Evolutionary conservation across 2,113 vertebrate species (phyloP).

Genomic region (Pluvialis apricaria): DNA sequence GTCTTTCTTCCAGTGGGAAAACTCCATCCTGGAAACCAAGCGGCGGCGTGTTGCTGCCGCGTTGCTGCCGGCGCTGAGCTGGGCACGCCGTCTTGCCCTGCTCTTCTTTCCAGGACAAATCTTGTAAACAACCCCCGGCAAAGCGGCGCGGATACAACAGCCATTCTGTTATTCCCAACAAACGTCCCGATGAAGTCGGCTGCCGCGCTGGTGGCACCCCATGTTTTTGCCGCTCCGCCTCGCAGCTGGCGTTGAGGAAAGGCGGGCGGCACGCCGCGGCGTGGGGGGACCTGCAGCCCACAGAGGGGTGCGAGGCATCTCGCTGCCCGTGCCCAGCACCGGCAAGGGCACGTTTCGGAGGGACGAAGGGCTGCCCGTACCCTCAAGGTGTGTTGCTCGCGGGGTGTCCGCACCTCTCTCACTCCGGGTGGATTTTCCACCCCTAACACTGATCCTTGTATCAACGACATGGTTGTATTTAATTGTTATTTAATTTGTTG

Average conservation of each 20-base stretch:
- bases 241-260: not conserved
- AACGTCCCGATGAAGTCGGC: fast-evolving
- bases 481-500: not conserved
- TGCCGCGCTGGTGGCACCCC: fast-evolving
- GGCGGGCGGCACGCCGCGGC: too few species aligned
- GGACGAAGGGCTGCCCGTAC: fast-evolving
- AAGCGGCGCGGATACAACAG: fast-evolving
- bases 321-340: fast-evolving
- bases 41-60: fast-evolving
- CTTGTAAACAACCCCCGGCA: not conserved
- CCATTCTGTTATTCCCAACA: not conserved
- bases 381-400: too few species aligned
- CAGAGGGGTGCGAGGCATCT: fast-evolving
- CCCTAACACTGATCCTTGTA: fast-evolving
- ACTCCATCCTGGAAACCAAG: not conserved
- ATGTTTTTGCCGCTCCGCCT: fast-evolving
- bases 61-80: not conserved
- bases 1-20: not conserved
- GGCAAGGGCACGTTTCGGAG: fast-evolving
- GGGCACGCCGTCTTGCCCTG: fast-evolving
- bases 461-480: fast-evolving
- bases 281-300: fast-evolving
- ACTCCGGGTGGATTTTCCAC: not conserved
- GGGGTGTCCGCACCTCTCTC: fast-evolving
- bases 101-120: not conserved